Percentiles rank a stretch among this genome's conserved stretches.
These are phyloP conservation scores for Anabas testudineus DNA, from an alignment of 2,797 vertebrate species.

Conservation along the genomic window DNA sequence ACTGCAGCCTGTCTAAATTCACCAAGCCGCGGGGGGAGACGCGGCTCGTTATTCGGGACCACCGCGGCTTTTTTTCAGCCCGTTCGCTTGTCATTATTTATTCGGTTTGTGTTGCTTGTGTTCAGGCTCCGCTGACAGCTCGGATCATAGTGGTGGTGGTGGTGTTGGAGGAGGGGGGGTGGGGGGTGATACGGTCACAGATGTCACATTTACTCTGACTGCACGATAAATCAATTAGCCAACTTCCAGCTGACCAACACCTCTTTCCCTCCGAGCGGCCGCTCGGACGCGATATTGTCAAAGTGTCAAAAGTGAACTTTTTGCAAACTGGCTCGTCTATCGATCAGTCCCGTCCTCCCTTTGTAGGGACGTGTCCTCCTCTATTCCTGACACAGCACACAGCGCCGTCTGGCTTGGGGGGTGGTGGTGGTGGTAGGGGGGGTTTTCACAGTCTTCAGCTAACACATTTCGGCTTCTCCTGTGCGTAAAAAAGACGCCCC, in stretches of 20 bases:
- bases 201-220: constrained; percentile 74
- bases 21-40: constrained; percentile 28
- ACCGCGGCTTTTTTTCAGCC: constrained; percentile 39
- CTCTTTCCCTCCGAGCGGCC: constrained; percentile 37
- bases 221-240: constrained; percentile 71
- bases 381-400: constrained; percentile 28
- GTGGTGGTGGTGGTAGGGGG: no score
- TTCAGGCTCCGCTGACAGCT: constrained; percentile 75
- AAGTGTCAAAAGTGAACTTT: constrained; percentile 82
- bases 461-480: constrained; percentile 54
- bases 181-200: constrained; percentile 73
- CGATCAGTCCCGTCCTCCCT: constrained; percentile 56
- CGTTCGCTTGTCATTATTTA: constrained; percentile 46
- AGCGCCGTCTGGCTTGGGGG: constrained; percentile 31
- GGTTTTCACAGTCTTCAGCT: constrained; percentile 39
- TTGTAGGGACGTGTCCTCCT: constrained; percentile 49
- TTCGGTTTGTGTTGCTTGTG: constrained; percentile 58
- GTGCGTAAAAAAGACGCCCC: constrained; percentile 61
- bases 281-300: constrained; percentile 42
- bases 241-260: constrained; percentile 51
- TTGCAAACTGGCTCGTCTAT: constrained; percentile 73
- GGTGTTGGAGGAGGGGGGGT: no score
- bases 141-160: constrained; percentile 64
- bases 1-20: constrained; percentile 50
- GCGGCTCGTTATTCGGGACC: constrained; percentile 23